These are phyloP conservation scores for Cercopithecus mona DNA, from an alignment of 2,113 vertebrate species.

Conservation along the genomic window DNA sequence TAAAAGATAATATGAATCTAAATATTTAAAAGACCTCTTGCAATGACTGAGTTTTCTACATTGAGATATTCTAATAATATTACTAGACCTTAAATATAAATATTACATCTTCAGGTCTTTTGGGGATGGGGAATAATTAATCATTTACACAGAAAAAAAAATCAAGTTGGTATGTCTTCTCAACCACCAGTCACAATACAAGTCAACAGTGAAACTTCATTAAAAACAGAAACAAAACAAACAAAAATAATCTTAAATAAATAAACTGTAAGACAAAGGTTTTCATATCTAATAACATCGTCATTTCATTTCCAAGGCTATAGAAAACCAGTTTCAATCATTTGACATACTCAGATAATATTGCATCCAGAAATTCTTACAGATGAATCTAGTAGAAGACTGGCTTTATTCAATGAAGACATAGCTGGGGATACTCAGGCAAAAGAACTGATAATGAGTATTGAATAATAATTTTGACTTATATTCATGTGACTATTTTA, in stretches of 20 bases:
- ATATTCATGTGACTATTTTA: background rate
- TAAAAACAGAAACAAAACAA: background rate
- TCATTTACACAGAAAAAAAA: background rate
- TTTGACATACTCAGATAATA: background rate
- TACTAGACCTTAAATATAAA: background rate
- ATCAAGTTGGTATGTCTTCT: background rate
- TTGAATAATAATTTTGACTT: constrained; percentile 7
- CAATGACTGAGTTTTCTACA: background rate
- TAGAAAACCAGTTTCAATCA: background rate
- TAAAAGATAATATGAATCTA: background rate
- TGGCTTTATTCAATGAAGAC: background rate
- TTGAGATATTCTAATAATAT: background rate
- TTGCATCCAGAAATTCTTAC: background rate
- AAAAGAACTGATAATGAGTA: background rate
- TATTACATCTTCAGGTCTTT: background rate
- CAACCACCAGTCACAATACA: background rate
- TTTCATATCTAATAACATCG: background rate
- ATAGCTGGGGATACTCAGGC: background rate
- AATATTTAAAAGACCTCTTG: background rate
- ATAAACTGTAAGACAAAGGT: background rate
- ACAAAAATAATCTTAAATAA: background rate
- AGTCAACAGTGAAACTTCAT: background rate
- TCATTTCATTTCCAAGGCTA: background rate
- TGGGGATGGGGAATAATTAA: background rate
- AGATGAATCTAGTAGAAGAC: background rate